Conservation (phyloP, 2,888 invertebrate genomes). For the Hypomecis atomaria region DNA sequence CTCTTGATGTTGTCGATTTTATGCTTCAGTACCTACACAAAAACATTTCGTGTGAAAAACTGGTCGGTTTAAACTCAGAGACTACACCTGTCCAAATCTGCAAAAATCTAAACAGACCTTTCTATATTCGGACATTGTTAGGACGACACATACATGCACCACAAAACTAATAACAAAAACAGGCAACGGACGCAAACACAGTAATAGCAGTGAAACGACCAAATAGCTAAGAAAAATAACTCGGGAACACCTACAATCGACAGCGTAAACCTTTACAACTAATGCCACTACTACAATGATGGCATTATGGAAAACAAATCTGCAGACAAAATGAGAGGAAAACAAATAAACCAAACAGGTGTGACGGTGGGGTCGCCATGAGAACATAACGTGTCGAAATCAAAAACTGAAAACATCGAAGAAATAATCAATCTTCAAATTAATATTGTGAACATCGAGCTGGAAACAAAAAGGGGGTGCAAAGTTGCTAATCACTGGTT, state of each 20-base stretch:
- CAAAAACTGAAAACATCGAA: constrained; percentile 46
- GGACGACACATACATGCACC: constrained; percentile 59
- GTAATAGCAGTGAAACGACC: constrained; percentile 55
- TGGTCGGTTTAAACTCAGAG: constrained; percentile 29
- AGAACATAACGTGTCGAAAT: constrained; percentile 47
- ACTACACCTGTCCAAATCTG: constrained; percentile 39
- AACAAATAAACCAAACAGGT: constrained; percentile 49
- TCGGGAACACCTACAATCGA: constrained; percentile 48
- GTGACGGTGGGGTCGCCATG: constrained; percentile 45
- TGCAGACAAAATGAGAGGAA: constrained; percentile 47
- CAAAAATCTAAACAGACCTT: constrained; percentile 43
- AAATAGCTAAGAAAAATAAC: constrained; percentile 48
- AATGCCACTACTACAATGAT: constrained; percentile 47
- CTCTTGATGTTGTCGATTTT: constrained; percentile 97
- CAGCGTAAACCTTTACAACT: constrained; percentile 46
- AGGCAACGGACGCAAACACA: constrained; percentile 54
- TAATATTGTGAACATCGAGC: constrained; percentile 57
- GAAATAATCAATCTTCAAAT: constrained; percentile 51
- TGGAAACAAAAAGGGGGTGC: constrained; percentile 49
- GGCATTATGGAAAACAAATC: constrained; percentile 51
- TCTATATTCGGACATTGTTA: constrained; percentile 48
- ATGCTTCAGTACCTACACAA: constrained; percentile 94
- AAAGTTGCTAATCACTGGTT: constrained; percentile 54
- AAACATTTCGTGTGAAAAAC: constrained; percentile 42
- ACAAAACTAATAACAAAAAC: constrained; percentile 48